These are phyloP conservation scores for Oceanodroma leucorhoa DNA, from an alignment of 2,797 vertebrate species.

Conservation along the genomic window DNA sequence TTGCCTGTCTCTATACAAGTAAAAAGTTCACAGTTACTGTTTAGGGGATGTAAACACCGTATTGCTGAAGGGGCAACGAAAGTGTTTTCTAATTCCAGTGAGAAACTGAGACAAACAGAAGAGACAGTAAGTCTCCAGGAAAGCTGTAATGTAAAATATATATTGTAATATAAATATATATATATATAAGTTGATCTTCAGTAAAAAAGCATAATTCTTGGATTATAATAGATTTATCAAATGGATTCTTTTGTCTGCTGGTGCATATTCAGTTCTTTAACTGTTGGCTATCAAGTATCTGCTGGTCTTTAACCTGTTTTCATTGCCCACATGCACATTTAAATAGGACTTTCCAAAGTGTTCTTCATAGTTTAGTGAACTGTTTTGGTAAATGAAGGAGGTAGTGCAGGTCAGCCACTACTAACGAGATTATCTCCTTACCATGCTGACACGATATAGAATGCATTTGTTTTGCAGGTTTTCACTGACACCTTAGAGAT, in stretches of 20 bases:
- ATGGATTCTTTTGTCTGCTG: not conserved
- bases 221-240: not conserved
- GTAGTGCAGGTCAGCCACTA: not conserved
- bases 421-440: not conserved
- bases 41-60: not conserved
- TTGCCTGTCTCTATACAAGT: not conserved
- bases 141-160: not conserved
- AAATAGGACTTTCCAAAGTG: not conserved
- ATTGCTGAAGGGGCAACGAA: not conserved
- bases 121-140: not conserved
- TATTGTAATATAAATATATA: not conserved
- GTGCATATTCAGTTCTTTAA: not conserved
- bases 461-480: not conserved
- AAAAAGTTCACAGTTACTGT: not conserved
- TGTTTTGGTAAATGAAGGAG: not conserved
- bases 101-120: not conserved
- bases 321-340: fast-evolving
- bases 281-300: not conserved
- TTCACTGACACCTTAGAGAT: not conserved
- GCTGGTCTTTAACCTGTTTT: not conserved
- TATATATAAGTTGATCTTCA: not conserved
- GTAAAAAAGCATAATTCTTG: not conserved
- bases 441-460: not conserved
- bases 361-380: not conserved
- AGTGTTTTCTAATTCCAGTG: not conserved